Conservation (phyloP, 2,113 vertebrate genomes). For the Setophaga kirtlandii region DNA sequence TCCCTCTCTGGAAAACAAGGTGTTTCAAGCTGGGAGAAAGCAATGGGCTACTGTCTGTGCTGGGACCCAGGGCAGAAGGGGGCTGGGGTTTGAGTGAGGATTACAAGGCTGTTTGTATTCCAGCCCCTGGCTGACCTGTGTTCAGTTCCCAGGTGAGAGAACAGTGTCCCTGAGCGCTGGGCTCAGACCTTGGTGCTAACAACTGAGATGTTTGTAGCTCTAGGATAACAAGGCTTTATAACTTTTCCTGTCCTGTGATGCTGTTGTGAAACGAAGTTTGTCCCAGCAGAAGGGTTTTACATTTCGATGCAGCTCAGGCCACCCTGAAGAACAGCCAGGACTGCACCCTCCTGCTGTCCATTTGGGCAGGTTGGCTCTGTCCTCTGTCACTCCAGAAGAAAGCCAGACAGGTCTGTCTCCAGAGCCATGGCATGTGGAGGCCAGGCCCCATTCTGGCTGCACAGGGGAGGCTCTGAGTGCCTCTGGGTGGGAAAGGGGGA, state of each 20-base stretch:
- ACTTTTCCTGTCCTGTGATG: not conserved
- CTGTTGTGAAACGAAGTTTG: not conserved
- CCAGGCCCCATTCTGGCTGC: not conserved
- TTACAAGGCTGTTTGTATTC: not conserved
- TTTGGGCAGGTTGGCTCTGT: not conserved
- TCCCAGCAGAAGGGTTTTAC: not conserved
- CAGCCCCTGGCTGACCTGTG: not conserved
- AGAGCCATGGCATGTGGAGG: not conserved
- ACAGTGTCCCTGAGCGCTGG: rapidly evolving
- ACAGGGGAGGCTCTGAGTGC: not conserved
- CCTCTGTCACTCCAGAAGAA: rapidly evolving
- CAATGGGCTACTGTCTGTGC: not conserved
- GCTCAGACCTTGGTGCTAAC: not conserved
- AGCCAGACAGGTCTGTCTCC: not conserved
- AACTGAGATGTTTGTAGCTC: not conserved
- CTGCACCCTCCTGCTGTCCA: rapidly evolving
- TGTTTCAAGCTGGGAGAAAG: not conserved
- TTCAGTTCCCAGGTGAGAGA: not conserved
- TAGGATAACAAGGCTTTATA: not conserved
- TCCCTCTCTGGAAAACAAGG: not conserved
- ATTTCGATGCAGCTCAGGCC: not conserved
- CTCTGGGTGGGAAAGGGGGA: not conserved
- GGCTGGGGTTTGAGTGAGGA: not conserved
- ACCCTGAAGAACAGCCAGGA: not conserved
- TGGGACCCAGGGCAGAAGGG: not conserved